Evolutionary conservation across 2,113 vertebrate species (phyloP), one percentile per base, ranked within the genome.

Genomic region (Pavo muticus): DNA sequence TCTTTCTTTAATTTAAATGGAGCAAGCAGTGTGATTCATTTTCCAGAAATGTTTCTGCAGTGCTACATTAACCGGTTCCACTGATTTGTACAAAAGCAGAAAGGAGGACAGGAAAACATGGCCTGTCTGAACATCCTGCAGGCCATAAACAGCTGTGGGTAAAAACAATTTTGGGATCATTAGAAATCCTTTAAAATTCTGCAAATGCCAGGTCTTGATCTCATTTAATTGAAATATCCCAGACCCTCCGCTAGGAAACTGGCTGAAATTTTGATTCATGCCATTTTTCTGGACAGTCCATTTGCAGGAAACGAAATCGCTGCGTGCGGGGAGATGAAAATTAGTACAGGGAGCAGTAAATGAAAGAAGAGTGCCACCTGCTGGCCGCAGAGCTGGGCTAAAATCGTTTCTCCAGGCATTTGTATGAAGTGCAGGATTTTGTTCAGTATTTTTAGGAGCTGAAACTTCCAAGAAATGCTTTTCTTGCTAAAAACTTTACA

Each of bases 311-410:
- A 83, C 35, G 45, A 88, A 88, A 91, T 65, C 67, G 37, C 73
- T 86, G 91, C 78, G 57, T 56, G 75, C 0, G 0, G 11, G 72
- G 52, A 70, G 45, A 65, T n/a, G 13, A 88, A 71, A 29, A 67
- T 24, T 40, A 35, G 63, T 57, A 6, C 13, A 85, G 73, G 4
- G 7, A 32, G 4, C 3, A 57, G 52, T 35, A 61, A 76, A 21
- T 56, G 20, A 84, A 78, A 64, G 47, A 72, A 67, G 37, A 74
- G 69, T 75, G 92, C 89, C 94, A 94, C 65, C 94, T 93, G 83
- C 94, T 93, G 95, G 90, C 42, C 73, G 57, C 27, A 17, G 35
- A 76, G 42, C 7, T 39, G 4, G 3, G 47, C 20, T 73, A 64
- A 85, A 59, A 52, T 14, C 50, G 35, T 8, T 45, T 21, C 17